Conservation (phyloP, 2,888 invertebrate species). For the Scelioninae gen. 1 region DNA sequence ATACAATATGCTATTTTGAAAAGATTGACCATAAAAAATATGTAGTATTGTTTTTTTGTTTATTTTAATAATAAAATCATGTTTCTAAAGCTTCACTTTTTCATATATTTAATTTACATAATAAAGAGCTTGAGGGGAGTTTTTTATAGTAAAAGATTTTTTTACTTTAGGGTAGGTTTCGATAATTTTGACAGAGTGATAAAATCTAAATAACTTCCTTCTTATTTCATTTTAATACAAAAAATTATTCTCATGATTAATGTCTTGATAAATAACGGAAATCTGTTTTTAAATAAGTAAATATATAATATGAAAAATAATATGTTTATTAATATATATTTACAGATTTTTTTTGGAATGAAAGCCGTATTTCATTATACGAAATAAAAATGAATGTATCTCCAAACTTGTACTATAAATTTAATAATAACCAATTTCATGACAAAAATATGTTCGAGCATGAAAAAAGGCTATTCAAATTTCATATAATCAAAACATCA, state of each 20-base stretch:
- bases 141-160: constrained; percentile 25
- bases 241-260: constrained; percentile 18
- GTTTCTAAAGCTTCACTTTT: constrained; percentile 31
- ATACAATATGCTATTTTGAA: constrained; percentile 17
- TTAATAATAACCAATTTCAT: constrained; percentile 1
- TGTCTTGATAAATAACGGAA: constrained; percentile 43
- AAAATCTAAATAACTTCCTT: constrained; percentile 27
- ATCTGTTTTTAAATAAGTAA: constrained; percentile 23
- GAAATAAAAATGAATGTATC: too few species aligned
- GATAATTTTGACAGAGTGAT: constrained; percentile 29
- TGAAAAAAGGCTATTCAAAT: background rate
- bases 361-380: background rate
- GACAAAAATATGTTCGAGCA: background rate
- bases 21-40: constrained; percentile 11
- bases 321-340: background rate
- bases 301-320: background rate
- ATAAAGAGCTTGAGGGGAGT: constrained; percentile 27
- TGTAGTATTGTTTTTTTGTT: constrained; percentile 19
- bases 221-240: constrained; percentile 39
- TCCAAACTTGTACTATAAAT: constrained; percentile 6
- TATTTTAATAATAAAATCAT: constrained; percentile 12
- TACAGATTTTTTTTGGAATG: too few species aligned
- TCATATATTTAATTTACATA: constrained; percentile 39
- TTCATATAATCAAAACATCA: constrained; percentile 18
- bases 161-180: constrained; percentile 21